Conservation (phyloP, 2,888 invertebrate species). For the Erpobdella octoculata region DNA sequence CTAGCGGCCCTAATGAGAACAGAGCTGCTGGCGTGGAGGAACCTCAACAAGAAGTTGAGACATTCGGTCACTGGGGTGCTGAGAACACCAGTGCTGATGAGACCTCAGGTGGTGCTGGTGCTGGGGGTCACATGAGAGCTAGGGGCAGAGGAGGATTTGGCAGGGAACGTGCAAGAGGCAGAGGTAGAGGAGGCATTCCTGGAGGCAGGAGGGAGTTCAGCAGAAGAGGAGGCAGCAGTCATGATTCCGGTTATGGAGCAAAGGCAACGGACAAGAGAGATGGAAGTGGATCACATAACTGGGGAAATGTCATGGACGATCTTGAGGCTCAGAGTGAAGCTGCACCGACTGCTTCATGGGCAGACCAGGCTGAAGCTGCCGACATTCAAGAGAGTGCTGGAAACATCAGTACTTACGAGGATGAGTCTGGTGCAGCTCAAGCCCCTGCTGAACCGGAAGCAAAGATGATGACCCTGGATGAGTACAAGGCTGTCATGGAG, state of each 20-base stretch:
- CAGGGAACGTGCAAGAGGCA: conserved; percentile 10
- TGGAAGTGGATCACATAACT: conserved; percentile 87
- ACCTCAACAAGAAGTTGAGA: conserved; percentile 9
- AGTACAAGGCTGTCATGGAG: conserved; percentile 79
- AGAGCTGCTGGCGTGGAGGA: background rate
- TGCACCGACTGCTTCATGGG: conserved; percentile 19
- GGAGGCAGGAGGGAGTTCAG: conserved; percentile 22
- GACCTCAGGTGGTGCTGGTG: background rate
- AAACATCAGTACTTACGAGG: background rate
- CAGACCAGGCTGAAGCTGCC: conserved; percentile 20
- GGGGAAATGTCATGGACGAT: conserved; percentile 87
- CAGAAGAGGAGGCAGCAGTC: background rate
- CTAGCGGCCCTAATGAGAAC: conserved; percentile 3
- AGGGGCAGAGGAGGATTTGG: conserved; percentile 23
- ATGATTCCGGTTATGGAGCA: conserved; percentile 59
- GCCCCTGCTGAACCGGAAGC: conserved; percentile 55
- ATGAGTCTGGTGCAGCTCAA: conserved; percentile 44
- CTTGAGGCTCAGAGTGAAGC: conserved; percentile 58
- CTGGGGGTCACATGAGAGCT: background rate
- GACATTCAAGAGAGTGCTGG: conserved; percentile 17
- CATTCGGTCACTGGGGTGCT: conserved; percentile 27
- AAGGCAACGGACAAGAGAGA: conserved; percentile 88
- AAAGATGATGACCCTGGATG: conserved; percentile 81
- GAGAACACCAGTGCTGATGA: no score
- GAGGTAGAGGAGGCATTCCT: conserved; percentile 20